phyloP scores from a whole-genome alignment of 1,140 invertebrate genomes.

The Drosophila chauvacae region DNA sequence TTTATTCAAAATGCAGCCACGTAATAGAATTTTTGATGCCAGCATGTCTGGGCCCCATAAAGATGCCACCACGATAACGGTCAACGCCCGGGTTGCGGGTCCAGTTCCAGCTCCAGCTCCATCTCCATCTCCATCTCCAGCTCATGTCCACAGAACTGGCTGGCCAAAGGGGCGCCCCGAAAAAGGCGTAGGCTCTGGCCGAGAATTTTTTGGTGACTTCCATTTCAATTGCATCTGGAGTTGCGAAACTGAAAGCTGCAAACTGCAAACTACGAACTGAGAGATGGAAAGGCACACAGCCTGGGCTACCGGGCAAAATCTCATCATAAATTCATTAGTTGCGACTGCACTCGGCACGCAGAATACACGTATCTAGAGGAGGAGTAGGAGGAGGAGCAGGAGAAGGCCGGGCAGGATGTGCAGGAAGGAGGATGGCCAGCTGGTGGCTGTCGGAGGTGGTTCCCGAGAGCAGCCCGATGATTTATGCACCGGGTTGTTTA shows the following conservation, averaged over 20 bases:
- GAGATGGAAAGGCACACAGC: constrained; percentile 7
- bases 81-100: constrained; percentile 62
- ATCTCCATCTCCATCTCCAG: neutral
- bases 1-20: constrained; percentile 82
- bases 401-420: constrained; percentile 12
- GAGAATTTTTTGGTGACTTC: constrained; percentile 54
- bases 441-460: constrained; percentile 73
- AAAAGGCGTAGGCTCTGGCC: constrained; percentile 28
- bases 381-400: constrained; percentile 14
- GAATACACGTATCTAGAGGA: constrained; percentile 33
- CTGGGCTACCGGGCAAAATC: constrained; percentile 76
- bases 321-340: constrained; percentile 83
- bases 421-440: constrained; percentile 44
- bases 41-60: constrained; percentile 79
- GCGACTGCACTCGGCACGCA: constrained; percentile 71
- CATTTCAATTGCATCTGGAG: constrained; percentile 61
- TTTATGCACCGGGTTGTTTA: constrained; percentile 80
- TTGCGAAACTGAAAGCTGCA: constrained; percentile 11
- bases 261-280: constrained; percentile 12
- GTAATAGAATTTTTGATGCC: constrained; percentile 83
- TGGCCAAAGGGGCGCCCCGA: constrained; percentile 4
- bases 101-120: constrained; percentile 25
- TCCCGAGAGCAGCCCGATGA: constrained; percentile 61
- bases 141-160: constrained; percentile 10
- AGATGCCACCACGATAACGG: constrained; percentile 81